Percentiles rank a stretch among this genome's conserved stretches.
These are phyloP conservation scores for Delichon dasypus DNA, from an alignment of 2,797 vertebrate species.

Conservation along the genomic window DNA sequence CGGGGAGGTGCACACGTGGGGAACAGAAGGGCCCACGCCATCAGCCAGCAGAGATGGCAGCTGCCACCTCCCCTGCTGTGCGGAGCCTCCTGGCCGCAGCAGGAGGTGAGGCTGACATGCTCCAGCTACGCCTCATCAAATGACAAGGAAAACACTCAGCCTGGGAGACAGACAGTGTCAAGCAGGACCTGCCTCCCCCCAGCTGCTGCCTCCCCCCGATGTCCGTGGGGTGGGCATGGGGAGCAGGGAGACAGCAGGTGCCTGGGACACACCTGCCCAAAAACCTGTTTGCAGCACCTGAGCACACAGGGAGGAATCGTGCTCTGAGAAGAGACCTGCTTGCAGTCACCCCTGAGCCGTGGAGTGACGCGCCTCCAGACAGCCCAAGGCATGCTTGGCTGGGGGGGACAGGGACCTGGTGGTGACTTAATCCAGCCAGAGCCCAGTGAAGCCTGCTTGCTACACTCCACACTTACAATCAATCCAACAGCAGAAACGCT, in stretches of 20 bases:
- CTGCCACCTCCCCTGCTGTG: neutral
- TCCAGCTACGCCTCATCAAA: neutral
- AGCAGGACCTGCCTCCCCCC: neutral
- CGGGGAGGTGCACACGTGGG: fast-evolving
- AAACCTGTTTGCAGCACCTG: neutral
- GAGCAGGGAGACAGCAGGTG: neutral
- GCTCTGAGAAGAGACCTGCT: neutral
- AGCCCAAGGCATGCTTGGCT: neutral
- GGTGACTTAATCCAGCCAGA: neutral
- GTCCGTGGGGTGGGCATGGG: fast-evolving
- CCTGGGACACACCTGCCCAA: neutral
- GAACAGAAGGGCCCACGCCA: fast-evolving
- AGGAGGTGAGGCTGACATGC: neutral
- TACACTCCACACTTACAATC: neutral
- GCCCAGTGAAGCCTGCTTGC: neutral
- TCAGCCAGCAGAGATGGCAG: neutral
- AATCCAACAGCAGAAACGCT: neutral
- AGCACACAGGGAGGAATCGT: neutral
- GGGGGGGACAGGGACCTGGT: neutral
- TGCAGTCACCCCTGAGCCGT: neutral
- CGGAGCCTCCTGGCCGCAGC: neutral
- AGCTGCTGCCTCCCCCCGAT: neutral
- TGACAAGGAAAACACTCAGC: neutral
- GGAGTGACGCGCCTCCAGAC: neutral
- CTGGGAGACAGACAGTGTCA: neutral